A percentile compares a stretch with the other conserved stretches of the same genome.
These are phyloP conservation scores for Morus bassanus DNA, from an alignment of 2,797 vertebrate species.

Conservation along the genomic window DNA sequence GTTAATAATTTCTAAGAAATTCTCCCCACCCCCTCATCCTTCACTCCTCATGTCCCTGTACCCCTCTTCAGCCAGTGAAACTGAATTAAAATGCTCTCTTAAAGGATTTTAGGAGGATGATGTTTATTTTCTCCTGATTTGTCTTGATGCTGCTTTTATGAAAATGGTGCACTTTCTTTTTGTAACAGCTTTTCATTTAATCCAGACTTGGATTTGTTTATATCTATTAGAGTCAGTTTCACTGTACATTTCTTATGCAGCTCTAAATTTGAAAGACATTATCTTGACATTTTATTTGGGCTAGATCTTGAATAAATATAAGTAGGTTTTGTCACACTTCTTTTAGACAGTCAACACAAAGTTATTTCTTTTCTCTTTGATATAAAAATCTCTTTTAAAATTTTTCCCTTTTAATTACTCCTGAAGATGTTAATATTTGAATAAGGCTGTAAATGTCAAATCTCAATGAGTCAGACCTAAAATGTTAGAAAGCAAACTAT, in stretches of 20 bases:
- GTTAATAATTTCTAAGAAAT: neutral
- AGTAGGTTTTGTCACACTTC: conserved; percentile 16
- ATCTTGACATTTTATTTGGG: conserved; percentile 48
- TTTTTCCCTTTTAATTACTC: conserved; percentile 16
- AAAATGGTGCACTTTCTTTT: neutral
- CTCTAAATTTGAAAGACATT: neutral
- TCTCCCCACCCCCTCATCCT: neutral
- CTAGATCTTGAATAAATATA: conserved; percentile 29
- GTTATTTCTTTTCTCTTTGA: conserved; percentile 28
- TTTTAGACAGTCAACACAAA: conserved; percentile 38
- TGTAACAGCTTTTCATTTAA: neutral
- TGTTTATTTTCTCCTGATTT: neutral
- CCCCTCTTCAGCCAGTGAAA: neutral
- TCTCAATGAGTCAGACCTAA: conserved; percentile 6
- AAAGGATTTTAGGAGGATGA: neutral
- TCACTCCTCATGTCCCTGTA: neutral
- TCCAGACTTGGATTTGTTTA: conserved; percentile 13
- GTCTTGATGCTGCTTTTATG: neutral
- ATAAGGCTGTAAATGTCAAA: conserved; percentile 39
- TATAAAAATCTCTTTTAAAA: conserved; percentile 14
- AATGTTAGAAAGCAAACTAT: conserved; percentile 28
- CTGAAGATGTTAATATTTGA: conserved; percentile 3
- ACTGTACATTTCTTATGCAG: neutral
- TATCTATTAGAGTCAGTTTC: neutral
- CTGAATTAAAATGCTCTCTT: neutral